These are phyloP conservation scores for Esox niger DNA, from an alignment of 2,113 vertebrate genomes.

Conservation along the genomic window DNA sequence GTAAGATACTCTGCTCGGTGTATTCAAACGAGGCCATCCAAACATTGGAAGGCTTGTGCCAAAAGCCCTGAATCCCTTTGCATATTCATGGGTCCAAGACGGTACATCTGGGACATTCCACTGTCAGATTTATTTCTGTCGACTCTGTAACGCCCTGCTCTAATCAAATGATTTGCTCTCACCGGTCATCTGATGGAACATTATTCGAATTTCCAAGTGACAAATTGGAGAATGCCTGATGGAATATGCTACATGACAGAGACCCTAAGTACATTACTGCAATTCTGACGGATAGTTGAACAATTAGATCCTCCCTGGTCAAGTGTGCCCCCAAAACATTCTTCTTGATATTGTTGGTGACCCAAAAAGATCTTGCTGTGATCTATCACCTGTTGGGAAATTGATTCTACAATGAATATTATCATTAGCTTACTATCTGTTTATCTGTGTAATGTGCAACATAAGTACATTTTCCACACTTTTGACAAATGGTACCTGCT, in stretches of 20 bases:
- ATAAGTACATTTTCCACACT: too few relatives aligned
- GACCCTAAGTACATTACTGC: background rate
- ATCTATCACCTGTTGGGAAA: background rate
- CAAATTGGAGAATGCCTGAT: slow-evolving; percentile 46
- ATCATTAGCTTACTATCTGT: too few relatives aligned
- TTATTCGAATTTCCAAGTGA: slow-evolving; percentile 54
- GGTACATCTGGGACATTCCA: slow-evolving; percentile 55
- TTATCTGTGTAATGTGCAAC: too few relatives aligned
- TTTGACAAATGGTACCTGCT: too few relatives aligned
- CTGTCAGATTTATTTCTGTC: slow-evolving; percentile 51
- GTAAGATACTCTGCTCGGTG: slow-evolving; percentile 17
- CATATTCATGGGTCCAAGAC: slow-evolving; percentile 51
- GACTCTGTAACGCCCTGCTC: slow-evolving; percentile 36
- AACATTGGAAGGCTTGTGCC: slow-evolving; percentile 38
- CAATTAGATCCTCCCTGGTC: background rate
- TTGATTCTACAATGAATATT: background rate
- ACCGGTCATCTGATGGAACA: slow-evolving; percentile 24
- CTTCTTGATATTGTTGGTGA: background rate
- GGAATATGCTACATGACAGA: slow-evolving; percentile 27
- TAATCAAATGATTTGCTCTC: slow-evolving; percentile 54
- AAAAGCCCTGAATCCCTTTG: slow-evolving; percentile 30
- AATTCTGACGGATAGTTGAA: slow-evolving; percentile 3
- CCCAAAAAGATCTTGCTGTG: background rate
- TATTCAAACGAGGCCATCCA: slow-evolving; percentile 53
- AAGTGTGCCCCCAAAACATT: background rate